These are phyloP conservation scores for Rattus norvegicus DNA, from an alignment of 2,113 vertebrate genomes.

Conservation along the genomic window GRCr8 NC_086039.1:97481501-97482000, in stretches of 20 bases:
- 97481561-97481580: background rate
- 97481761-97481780: background rate
- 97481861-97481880: slow-evolving; percentile 23
- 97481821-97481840: background rate
- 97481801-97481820: background rate
- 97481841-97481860: slow-evolving; percentile 26
- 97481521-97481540: background rate
- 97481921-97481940: background rate
- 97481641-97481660: background rate
- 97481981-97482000: background rate
- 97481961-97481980: background rate
- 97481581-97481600: background rate
- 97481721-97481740: background rate
- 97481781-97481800: background rate
- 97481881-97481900: slow-evolving; percentile 56
- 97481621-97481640: slow-evolving; percentile 23
- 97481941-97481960: background rate
- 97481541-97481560: background rate
- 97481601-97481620: slow-evolving; percentile 11
- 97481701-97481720: slow-evolving; percentile 30
- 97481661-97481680: slow-evolving; percentile 33
- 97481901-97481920: slow-evolving; percentile 15
- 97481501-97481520: background rate
- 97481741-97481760: slow-evolving; percentile 40
- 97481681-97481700: background rate